Percentiles rank a stretch among this genome's conserved stretches.
These are phyloP conservation scores for Heliothis peltigera DNA, from an alignment of 2,888 invertebrate genomes.

Conservation along the genomic window DNA sequence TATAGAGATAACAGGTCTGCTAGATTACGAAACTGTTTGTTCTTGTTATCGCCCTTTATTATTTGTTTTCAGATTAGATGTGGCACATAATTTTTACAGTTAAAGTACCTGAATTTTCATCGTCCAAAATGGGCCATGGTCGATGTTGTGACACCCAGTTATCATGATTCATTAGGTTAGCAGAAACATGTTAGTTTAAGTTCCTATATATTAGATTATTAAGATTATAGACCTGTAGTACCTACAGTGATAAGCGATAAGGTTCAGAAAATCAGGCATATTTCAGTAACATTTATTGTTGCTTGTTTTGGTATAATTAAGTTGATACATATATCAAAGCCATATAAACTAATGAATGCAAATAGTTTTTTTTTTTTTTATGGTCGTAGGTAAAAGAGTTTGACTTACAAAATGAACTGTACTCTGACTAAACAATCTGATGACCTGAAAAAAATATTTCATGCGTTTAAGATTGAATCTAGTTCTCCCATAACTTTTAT, in stretches of 20 bases:
- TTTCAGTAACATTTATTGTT: not conserved
- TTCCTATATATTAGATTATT: constrained; percentile 11
- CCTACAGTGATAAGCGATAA: no score
- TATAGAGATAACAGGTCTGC: constrained; percentile 44
- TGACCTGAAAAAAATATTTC: no score
- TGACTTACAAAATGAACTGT: no score
- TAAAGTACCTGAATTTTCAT: constrained; percentile 57
- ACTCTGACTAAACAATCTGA: no score
- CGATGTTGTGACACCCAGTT: constrained; percentile 62
- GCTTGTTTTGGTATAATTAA: no score
- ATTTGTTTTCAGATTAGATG: constrained; percentile 84
- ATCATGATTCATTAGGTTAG: constrained; percentile 64
- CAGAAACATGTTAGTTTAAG: constrained; percentile 47
- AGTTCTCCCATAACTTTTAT: no score
- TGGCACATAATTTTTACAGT: constrained; percentile 75
- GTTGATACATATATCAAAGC: no score
- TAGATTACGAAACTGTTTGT: constrained; percentile 78
- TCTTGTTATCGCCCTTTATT: constrained; percentile 82
- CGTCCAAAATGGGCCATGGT: constrained; percentile 78
- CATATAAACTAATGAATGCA: no score
- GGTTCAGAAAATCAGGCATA: not conserved
- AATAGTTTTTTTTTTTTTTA: no score
- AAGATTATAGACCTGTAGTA: not conserved
- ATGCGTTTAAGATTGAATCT: no score
- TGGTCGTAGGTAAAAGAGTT: no score